A percentile compares a stretch with the other conserved stretches of the same genome.
Evolutionary conservation across 2,113 vertebrate species (phyloP).

Genomic region (Proteles cristata): DNA sequence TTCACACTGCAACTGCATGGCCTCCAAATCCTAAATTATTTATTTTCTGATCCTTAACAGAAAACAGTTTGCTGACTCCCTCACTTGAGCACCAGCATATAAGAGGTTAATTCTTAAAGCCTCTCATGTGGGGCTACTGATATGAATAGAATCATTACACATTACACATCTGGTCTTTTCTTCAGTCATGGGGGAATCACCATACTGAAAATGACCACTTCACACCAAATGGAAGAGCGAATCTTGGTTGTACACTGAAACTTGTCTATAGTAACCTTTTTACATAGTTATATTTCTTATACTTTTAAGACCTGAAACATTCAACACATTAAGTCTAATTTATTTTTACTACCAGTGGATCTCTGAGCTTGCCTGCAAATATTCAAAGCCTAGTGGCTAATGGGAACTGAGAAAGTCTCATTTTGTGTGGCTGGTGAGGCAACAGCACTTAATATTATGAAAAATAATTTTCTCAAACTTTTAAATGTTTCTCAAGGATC

Average conservation of each 20-base stretch:
- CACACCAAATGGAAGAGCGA: not conserved
- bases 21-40: not conserved
- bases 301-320: not conserved
- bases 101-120: not conserved
- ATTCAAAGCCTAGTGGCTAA: not conserved
- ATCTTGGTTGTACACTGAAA: slow-evolving; percentile 1
- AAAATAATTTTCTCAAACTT: slow-evolving; percentile 51
- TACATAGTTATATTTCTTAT: not conserved
- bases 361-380: not conserved
- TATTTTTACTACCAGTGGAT: not conserved
- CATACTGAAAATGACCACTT: not conserved
- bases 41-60: not conserved
- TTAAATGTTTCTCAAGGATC: slow-evolving; percentile 14
- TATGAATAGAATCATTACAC: not conserved
- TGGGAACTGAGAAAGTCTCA: not conserved
- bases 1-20: accelerated
- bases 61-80: not conserved
- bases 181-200: not conserved
- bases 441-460: not conserved
- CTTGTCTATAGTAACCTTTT: not conserved
- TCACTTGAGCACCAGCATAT: not conserved
- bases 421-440: slow-evolving; percentile 21
- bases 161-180: not conserved
- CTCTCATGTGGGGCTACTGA: not conserved
- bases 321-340: slow-evolving; percentile 20